Percentiles rank a stretch among this genome's conserved stretches.
phyloP scores from a whole-genome alignment of 2,113 vertebrate species.

The Mormyrus lacerda region DNA sequence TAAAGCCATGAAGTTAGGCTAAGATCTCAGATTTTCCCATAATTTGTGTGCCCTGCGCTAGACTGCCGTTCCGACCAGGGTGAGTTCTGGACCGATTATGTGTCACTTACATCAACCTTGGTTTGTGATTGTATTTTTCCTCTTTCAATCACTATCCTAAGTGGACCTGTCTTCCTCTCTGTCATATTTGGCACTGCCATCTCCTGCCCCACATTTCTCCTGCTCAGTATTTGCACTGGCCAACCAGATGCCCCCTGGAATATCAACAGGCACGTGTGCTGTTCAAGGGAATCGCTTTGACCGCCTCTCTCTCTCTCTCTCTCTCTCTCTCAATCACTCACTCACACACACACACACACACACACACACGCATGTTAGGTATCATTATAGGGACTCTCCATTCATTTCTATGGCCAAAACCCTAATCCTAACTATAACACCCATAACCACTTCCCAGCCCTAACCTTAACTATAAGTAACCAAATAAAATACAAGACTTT shows the following conservation, averaged over 20 bases:
- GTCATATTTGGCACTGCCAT: not conserved
- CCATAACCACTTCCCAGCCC: not conserved
- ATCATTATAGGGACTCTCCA: not conserved
- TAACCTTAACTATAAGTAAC: not conserved
- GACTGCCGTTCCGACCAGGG: not conserved
- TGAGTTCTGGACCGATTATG: not conserved
- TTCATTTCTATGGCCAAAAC: not conserved
- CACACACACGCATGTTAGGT: too few relatives aligned
- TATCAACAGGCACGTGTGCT: conserved; percentile 6
- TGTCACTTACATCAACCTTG: not conserved
- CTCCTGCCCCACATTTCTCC: not conserved
- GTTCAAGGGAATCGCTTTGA: not conserved
- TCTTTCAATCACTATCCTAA: not conserved
- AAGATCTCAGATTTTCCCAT: not conserved
- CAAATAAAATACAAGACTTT: not conserved
- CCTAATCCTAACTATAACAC: not conserved
- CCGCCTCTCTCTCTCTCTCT: not conserved
- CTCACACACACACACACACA: too few relatives aligned
- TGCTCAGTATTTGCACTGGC: not conserved
- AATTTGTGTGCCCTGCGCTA: not conserved
- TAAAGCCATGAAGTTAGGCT: not conserved
- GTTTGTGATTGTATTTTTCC: not conserved
- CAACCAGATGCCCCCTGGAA: conserved; percentile 15
- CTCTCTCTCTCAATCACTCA: too few relatives aligned
- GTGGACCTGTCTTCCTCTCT: not conserved